Base-by-base conservation (phyloP, 1,140 invertebrate species). In the Spodoptera litura region DNA sequence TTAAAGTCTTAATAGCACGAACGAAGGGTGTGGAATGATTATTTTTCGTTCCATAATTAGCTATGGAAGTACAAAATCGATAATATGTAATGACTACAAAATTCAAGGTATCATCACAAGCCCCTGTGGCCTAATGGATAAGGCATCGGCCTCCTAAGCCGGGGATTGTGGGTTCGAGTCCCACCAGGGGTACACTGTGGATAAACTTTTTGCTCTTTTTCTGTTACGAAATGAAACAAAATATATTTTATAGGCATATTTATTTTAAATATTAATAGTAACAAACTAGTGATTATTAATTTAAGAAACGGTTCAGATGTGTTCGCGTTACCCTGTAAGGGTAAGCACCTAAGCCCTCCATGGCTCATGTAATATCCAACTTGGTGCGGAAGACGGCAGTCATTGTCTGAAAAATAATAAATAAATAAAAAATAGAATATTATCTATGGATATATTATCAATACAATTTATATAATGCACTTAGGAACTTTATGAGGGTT, bases 71-170 rank as follows among this genome's bases (percentile, higher is more conserved):
- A 44, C 8, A 9, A 44, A 44, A 44, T 44, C 8, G 38, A 8
- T 44, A 44, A 44, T 44, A 31, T 6, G 64, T 68, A 61, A 31
- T 61, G 38, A 61, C n/a, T 51, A 52, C 27, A 4, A 51, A 58
- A 66, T 68, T 68, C 62, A 13, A 0, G 2, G 4, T 10, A 0
- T 6, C 2, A 4, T 13, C 15, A 38, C 56, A 82, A 87, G 89
- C 89, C 89, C 88, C 88, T 91, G 89, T 91, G 87, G 88, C 87
- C 88, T 89, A 89, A 89, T 91, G 88, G 89, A 89, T 91, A 91
- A 91, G 88, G 87, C 88, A 91, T 89, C 87, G 89, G 89, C 89
- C 89, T 91, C 89, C 89, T 91, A 91, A 89, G 89, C 88, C 87
- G 89, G 88, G 88, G 89, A 89, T 89, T 91, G 89, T 89, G 89